Percentiles rank a stretch among this genome's conserved stretches.
phyloP scores from a whole-genome alignment of 2,113 vertebrate species.

The Callorhinus ursinus region DNA sequence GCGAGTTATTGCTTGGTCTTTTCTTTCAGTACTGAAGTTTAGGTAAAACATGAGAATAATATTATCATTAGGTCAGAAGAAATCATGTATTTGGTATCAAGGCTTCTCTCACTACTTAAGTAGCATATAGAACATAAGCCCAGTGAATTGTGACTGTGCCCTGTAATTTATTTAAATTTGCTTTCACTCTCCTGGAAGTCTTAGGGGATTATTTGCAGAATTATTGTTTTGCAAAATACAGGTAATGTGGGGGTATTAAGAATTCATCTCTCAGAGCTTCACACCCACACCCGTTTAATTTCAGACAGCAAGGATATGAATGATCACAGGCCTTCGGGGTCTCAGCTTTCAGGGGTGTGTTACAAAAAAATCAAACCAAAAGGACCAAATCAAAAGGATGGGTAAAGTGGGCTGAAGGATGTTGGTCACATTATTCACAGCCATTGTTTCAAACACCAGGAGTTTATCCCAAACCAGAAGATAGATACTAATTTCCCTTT shows the following conservation, averaged over 20 bases:
- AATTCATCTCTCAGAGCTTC: not conserved
- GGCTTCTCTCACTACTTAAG: slow-evolving; percentile 21
- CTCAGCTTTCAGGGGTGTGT: not conserved
- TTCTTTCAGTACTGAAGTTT: not conserved
- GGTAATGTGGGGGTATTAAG: slow-evolving; percentile 17
- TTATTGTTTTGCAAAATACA: slow-evolving; percentile 64
- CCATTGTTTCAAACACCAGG: not conserved
- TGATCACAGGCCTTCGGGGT: not conserved
- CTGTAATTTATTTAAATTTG: slow-evolving; percentile 59
- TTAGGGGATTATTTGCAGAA: slow-evolving; percentile 55
- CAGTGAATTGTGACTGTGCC: not conserved
- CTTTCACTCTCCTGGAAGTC: not conserved
- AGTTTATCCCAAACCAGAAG: not conserved
- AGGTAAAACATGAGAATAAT: slow-evolving; percentile 44
- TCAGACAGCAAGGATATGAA: not conserved
- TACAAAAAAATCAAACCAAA: not conserved
- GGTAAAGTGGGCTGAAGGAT: not conserved
- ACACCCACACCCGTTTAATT: not conserved
- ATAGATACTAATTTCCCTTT: not conserved
- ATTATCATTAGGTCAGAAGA: slow-evolving; percentile 18
- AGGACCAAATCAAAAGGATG: not conserved
- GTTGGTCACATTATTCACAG: not conserved
- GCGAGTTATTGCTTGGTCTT: not conserved
- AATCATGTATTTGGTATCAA: slow-evolving; percentile 46
- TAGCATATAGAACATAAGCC: not conserved